Evolutionary conservation across 2,888 invertebrate species (phyloP), one percentile per base, ranked within the genome.

Genomic region (Dolichopus griseipennis): DNA sequence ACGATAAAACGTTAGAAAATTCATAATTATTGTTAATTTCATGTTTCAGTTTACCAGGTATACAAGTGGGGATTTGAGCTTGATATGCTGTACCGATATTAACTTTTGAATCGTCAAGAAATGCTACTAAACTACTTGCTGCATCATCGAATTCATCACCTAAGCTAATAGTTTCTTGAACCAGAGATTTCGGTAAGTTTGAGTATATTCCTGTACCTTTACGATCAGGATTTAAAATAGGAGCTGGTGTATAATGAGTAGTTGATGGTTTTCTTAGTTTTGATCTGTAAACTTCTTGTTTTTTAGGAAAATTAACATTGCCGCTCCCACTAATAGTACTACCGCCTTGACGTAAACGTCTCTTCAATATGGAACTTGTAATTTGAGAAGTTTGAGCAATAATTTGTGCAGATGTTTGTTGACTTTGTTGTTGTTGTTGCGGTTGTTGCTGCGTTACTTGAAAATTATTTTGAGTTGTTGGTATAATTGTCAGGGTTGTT

Each of bases 181-280:
- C 72, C n/a, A 77, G 72, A 66, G 77, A 75, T 65, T 78, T 79
- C 7, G 80, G 77, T 15, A 81, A 76, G 68, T 77, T 77, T 65
- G 78, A 77, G 67, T 78, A 95, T 4, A 97, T 84, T 0, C 97
- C 97, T 0, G 92, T 86, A 1, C 95, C 95, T 72, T 89, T 88
- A 71, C 98, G 86, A 70, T 93, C 90, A 0, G 98, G 98, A 77
- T 95, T 93, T 68, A 98, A 83, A 76, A 98, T 92, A 0, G 98
- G 98, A 37, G 94, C 92, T 18, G 98, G 97, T 0, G 97, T 97
- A 81, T 92, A 98, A 70, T 86, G 86, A 7, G 78, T 79, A 1
- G 79, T 76, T 4, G 81, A 79, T 66, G 85, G 81, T 21, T 79
- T 80, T 8, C 80, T 76, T 68, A 81, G 71, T 72, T 81, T 81